A percentile compares a stretch with the other conserved stretches of the same genome.
These are phyloP conservation scores for Melitaea athalia DNA, from an alignment of 2,888 invertebrate genomes.

Conservation along the genomic window DNA sequence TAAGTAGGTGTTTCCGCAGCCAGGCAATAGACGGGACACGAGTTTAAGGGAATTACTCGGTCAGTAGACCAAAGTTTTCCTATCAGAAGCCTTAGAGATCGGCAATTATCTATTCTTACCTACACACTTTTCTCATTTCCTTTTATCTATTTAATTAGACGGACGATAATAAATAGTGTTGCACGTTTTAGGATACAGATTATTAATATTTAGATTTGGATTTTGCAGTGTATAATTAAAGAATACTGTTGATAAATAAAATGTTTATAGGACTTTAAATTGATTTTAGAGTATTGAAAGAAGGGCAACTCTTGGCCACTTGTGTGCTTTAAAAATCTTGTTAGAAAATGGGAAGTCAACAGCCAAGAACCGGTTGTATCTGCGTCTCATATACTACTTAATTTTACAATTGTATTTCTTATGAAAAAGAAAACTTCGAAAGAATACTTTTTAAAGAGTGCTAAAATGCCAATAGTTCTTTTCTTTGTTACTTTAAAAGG, in stretches of 20 bases:
- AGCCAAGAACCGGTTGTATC: slow-evolving; percentile 64
- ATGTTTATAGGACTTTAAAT: slow-evolving; percentile 52
- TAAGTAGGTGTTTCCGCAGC: slow-evolving; percentile 59
- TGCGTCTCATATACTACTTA: slow-evolving; percentile 26
- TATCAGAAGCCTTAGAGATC: slow-evolving; percentile 10
- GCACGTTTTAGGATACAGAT: too few relatives aligned
- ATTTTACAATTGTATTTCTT: not conserved
- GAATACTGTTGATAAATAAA: not conserved
- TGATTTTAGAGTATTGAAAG: slow-evolving; percentile 56
- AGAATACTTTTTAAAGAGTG: not conserved
- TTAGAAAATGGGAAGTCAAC: slow-evolving; percentile 79
- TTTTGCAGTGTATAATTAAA: not conserved
- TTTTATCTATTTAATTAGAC: not conserved
- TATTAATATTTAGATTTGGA: too few relatives aligned
- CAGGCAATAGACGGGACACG: slow-evolving; percentile 51
- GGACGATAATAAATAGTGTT: not conserved
- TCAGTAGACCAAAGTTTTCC: slow-evolving; percentile 57
- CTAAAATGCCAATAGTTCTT: not conserved
- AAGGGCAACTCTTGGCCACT: slow-evolving; percentile 55
- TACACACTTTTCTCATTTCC: slow-evolving; percentile 7
- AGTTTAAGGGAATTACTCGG: slow-evolving; percentile 64
- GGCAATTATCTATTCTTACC: slow-evolving; percentile 25
- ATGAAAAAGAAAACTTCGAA: not conserved
- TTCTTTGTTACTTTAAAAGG: slow-evolving; percentile 46
- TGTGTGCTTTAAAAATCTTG: slow-evolving; percentile 64